These are phyloP conservation scores for Myrmecobius fasciatus DNA, from an alignment of 2,113 vertebrate genomes.

Conservation along the genomic window DNA sequence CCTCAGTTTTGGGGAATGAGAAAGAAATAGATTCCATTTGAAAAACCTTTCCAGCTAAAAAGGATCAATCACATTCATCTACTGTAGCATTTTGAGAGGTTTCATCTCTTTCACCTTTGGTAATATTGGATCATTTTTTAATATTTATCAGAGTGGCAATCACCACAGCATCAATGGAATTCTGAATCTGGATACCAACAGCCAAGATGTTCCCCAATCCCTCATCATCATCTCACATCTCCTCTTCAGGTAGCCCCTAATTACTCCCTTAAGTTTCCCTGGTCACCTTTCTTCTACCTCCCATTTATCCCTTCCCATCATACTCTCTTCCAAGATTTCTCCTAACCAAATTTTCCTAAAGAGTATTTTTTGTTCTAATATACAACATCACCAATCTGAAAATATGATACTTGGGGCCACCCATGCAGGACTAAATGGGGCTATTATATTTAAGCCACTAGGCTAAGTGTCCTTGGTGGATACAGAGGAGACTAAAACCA, in stretches of 20 bases:
- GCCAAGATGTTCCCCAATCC: background rate
- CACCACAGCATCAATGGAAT: background rate
- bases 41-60: constrained; percentile 50
- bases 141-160: background rate
- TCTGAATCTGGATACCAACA: background rate
- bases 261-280: background rate
- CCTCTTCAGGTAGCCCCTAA: background rate
- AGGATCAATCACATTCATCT: constrained; percentile 10
- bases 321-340: too few species aligned
- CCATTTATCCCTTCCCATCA: background rate
- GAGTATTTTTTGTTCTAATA: background rate
- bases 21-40: constrained; percentile 24
- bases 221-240: background rate
- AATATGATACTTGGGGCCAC: background rate
- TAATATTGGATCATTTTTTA: constrained; percentile 34
- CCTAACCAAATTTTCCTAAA: background rate
- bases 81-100: background rate
- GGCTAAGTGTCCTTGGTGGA: background rate
- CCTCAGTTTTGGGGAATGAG: constrained; percentile 16
- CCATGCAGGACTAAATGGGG: background rate
- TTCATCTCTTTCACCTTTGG: constrained; percentile 18
- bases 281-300: background rate
- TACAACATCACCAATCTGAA: background rate
- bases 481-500: background rate
- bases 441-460: background rate